Evolutionary conservation across 1,140 invertebrate species (phyloP).

Genomic region (Diploscapter pachys): DNA sequence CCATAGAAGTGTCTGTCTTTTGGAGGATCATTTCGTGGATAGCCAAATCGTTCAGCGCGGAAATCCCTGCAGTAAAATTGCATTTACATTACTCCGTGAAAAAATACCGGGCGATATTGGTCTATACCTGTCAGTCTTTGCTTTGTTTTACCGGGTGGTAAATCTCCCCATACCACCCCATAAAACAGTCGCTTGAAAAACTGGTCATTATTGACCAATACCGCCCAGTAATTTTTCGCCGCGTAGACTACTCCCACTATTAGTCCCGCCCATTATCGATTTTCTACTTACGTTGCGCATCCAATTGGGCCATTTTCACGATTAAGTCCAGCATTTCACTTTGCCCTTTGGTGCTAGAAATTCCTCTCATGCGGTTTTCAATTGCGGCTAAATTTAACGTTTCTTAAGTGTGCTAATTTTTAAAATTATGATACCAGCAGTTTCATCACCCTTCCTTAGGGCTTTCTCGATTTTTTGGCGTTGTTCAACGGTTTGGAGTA

Average conservation of each 20-base stretch:
- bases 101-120: background rate
- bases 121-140: no score
- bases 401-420: no score
- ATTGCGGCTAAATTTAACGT: slow-evolving; percentile 5
- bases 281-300: slow-evolving; percentile 50
- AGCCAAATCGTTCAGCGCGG: slow-evolving; percentile 49
- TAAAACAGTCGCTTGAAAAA: background rate
- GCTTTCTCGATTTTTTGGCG: slow-evolving; percentile 51
- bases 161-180: background rate
- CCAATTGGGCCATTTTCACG: slow-evolving; percentile 46
- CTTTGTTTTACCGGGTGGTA: background rate
- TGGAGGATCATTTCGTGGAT: slow-evolving; percentile 47
- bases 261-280: no score
- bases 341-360: slow-evolving; percentile 50
- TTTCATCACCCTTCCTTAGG: slow-evolving; percentile 47
- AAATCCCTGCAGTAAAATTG: slow-evolving; percentile 45
- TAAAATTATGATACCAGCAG: slow-evolving; percentile 14
- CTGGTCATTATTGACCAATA: background rate
- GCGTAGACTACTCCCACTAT: no score
- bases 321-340: slow-evolving; percentile 52
- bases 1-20: slow-evolving; percentile 51
- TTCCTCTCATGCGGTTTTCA: slow-evolving; percentile 47
- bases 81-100: background rate
- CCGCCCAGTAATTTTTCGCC: no score
- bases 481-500: slow-evolving; percentile 35